Conservation (phyloP, 2,113 vertebrate species). For the Laterallus jamaicensis region DNA sequence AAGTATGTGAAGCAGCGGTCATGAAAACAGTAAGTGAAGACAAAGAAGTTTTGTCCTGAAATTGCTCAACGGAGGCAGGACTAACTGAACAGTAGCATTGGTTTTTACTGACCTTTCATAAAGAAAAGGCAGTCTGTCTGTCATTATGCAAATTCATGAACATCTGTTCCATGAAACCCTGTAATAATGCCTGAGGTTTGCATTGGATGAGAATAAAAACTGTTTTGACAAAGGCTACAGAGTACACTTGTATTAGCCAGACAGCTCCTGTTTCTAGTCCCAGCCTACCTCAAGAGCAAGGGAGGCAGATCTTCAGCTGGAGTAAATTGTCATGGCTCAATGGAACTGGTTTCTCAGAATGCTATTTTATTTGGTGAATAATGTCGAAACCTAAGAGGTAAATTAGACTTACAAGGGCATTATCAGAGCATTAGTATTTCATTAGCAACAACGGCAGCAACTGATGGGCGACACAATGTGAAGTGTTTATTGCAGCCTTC, state of each 20-base stretch:
- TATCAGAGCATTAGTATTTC: slow-evolving; percentile 6
- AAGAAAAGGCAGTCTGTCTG: slow-evolving; percentile 59
- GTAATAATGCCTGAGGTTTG: slow-evolving; percentile 47
- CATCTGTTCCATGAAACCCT: slow-evolving; percentile 49
- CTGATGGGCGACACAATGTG: background rate
- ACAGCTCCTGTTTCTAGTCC: slow-evolving; percentile 10
- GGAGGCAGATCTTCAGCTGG: slow-evolving; percentile 4
- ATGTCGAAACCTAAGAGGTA: background rate
- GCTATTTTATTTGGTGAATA: background rate
- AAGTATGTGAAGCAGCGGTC: slow-evolving; percentile 37
- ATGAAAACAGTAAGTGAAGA: slow-evolving; percentile 40
- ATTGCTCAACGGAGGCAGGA: slow-evolving; percentile 33
- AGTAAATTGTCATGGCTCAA: background rate
- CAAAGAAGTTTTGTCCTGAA: slow-evolving; percentile 61
- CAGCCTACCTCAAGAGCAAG: background rate
- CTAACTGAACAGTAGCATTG: slow-evolving; percentile 43
- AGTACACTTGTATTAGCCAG: background rate
- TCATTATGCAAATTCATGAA: slow-evolving; percentile 58
- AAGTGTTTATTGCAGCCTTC: background rate
- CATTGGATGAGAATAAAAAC: slow-evolving; percentile 9
- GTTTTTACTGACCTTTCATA: slow-evolving; percentile 55
- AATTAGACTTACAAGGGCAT: background rate
- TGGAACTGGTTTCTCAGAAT: slow-evolving; percentile 20
- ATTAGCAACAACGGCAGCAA: background rate
- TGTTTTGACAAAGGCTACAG: slow-evolving; percentile 57